Base-by-base conservation (phyloP, 2,888 invertebrate genomes). In the Baronia brevicornis region DNA sequence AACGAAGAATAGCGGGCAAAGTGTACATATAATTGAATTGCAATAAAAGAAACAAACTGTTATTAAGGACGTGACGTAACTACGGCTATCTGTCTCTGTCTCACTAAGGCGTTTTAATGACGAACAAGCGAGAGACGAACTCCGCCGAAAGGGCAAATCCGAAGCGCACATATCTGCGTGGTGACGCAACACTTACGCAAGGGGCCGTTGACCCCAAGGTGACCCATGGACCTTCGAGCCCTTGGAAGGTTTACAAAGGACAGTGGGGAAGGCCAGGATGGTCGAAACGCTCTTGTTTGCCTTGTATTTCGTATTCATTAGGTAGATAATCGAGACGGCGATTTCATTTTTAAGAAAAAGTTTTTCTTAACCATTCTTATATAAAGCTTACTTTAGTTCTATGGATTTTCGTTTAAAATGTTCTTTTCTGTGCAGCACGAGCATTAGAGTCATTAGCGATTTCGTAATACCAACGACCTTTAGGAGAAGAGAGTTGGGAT, bases 121-220 rank as follows among this genome's bases (percentile, higher is more conserved):
- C 17, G 14, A 15, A 37, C 44, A 8, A 36, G 42, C 39, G 44
- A 48, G 24, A 11, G 27, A 25, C n/a, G 28, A 35, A 40, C 29
- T 39, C 41, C 41, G 48, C 40, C 40, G 45, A 48, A 45, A 49
- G 53, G 44, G 42, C 44, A 43, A 43, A 36, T 36, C 24, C 38
- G 38, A 38, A 35, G 36, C 38, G 41, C 47, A 60, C 67, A 68
- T 69, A 58, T 61, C 63, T 63, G 64, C 50, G 38, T 43, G 53
- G 46, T 72, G 74, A 72, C 68, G 73, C 69, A 67, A 73, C 51
- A 43, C 60, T 70, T 68, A 61, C 54, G 67, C 60, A 71, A 73
- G 65, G 59, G 70, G 59, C 56, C 65, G 49, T 52, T 62, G 55
- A 54, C 54, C 57, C 29, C 39, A 60, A 58, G 61, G 59, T 59